These are phyloP conservation scores for Campoletis sonorensis DNA, from an alignment of 1,140 invertebrate species.

Conservation along the genomic window DNA sequence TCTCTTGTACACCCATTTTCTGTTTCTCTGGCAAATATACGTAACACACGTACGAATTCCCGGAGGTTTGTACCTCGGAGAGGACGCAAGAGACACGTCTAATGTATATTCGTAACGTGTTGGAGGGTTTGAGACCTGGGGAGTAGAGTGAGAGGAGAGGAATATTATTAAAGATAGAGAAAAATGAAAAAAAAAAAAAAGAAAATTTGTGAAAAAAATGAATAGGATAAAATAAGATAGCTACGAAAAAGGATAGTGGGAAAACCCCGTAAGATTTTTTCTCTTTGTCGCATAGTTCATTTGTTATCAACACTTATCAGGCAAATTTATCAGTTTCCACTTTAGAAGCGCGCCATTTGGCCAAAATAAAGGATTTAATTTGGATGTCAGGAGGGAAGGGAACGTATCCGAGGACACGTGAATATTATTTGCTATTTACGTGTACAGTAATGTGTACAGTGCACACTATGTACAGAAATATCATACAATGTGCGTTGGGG, in stretches of 20 bases:
- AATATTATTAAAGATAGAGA: neutral
- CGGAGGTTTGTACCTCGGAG: neutral
- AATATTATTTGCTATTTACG: neutral
- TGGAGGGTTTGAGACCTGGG: neutral
- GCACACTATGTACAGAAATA: neutral
- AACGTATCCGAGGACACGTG: no score
- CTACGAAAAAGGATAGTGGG: no score
- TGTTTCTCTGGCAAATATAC: neutral
- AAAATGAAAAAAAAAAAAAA: neutral
- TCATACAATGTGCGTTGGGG: conserved; percentile 8
- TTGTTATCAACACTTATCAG: no score
- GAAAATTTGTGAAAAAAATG: no score
- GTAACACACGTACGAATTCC: conserved; percentile 7
- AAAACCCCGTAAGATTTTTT: no score
- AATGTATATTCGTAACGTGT: conserved; percentile 15
- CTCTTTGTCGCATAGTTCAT: no score
- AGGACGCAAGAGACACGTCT: neutral
- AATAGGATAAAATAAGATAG: no score
- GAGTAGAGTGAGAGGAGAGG: neutral
- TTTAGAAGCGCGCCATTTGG: no score
- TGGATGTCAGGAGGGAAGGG: no score
- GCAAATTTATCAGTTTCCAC: no score
- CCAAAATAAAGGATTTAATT: no score
- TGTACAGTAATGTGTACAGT: neutral
- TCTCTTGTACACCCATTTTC: neutral